Evolutionary conservation across 1,140 invertebrate species (phyloP).

Genomic region (Laodelphax striatellus): DNA sequence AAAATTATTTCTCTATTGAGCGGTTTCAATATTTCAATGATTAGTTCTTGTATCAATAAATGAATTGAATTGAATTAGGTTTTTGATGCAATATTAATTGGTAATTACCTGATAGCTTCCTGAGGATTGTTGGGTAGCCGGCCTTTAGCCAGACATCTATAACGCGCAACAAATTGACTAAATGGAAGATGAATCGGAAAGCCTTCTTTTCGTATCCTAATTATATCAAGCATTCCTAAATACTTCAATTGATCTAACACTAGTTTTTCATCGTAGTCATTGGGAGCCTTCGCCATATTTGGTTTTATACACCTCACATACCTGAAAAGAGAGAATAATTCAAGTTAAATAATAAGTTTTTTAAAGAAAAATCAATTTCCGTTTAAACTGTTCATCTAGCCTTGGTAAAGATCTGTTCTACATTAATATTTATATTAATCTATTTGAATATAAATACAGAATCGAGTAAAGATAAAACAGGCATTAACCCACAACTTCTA

Average conservation of each 20-base stretch:
- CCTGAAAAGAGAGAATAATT: constrained; percentile 35
- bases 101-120: constrained; percentile 37
- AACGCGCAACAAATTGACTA: constrained; percentile 65
- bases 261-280: constrained; percentile 69
- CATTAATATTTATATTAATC: no score
- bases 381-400: no score
- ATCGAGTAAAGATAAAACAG: no score
- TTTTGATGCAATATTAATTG: no score
- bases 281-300: constrained; percentile 74
- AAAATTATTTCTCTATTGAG: no score
- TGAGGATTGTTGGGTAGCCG: constrained; percentile 30
- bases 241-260: constrained; percentile 86
- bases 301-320: constrained; percentile 94
- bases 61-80: no score
- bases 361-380: no score
- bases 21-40: no score
- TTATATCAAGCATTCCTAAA: constrained; percentile 92
- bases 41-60: no score
- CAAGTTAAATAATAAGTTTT: neutral
- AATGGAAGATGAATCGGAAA: constrained; percentile 81
- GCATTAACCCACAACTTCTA: no score
- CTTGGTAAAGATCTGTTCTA: no score
- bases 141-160: constrained; percentile 52
- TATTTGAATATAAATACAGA: no score
- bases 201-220: constrained; percentile 83